Conservation (phyloP, 1,140 invertebrate species). For the Drosophila subobscura region DNA sequence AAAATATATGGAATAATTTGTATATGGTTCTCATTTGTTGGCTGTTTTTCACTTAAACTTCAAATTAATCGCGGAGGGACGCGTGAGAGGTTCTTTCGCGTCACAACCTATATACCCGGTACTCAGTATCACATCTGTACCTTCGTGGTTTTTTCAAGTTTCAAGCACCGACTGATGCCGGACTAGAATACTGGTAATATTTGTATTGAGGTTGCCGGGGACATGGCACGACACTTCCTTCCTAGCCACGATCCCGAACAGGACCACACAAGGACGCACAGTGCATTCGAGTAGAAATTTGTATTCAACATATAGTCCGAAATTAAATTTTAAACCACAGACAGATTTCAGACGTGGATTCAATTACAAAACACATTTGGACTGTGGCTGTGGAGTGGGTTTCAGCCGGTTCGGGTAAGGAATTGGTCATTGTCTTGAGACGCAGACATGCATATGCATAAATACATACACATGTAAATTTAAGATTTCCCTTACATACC, state of each 20-base stretch:
- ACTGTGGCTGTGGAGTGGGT: conserved; percentile 18
- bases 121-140: no score
- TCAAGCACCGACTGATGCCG: no score
- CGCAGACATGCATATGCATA: conserved; percentile 20
- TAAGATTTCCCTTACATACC: conserved; percentile 55
- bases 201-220: conserved; percentile 11
- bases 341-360: conserved; percentile 81
- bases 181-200: no score
- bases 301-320: conserved; percentile 70
- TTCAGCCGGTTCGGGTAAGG: neutral
- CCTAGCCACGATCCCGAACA: neutral
- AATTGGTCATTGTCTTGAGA: conserved; percentile 53
- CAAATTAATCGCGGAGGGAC: no score
- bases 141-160: no score
- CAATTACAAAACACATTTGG: conserved; percentile 70
- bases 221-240: conserved; percentile 18
- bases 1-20: no score
- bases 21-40: no score
- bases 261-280: neutral
- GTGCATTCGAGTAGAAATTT: conserved; percentile 54
- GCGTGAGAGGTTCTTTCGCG: no score
- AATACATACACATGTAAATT: conserved; percentile 62
- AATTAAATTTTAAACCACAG: conserved; percentile 80
- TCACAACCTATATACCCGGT: no score
- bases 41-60: no score